Percentiles rank a stretch among this genome's conserved stretches.
phyloP scores from a whole-genome alignment of 2,113 vertebrate genomes.

The Chitala chitala region DNA sequence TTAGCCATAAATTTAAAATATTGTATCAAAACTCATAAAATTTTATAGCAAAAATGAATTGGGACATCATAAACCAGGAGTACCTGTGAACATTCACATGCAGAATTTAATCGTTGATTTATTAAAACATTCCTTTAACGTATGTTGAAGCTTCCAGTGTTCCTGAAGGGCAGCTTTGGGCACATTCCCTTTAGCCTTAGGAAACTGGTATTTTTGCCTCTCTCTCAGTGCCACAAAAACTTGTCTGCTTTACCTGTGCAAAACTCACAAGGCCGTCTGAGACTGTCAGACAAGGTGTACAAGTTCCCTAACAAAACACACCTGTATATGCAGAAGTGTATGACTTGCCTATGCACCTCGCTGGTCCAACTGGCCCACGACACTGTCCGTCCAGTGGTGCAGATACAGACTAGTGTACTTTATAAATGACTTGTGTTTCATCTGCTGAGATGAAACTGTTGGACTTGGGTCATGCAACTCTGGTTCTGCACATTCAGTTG shows the following conservation, averaged over 20 bases:
- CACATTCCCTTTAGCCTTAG: background rate
- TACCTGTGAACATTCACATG: no score
- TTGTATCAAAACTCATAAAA: no score
- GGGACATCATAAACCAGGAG: no score
- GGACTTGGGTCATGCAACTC: background rate
- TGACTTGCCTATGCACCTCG: constrained; percentile 14
- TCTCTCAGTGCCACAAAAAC: background rate
- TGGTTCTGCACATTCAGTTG: background rate
- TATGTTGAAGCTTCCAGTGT: no score
- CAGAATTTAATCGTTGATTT: background rate
- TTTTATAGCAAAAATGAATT: no score
- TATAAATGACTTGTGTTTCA: background rate
- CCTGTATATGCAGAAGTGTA: background rate
- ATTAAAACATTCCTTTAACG: background rate
- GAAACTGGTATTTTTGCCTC: background rate
- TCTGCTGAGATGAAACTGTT: background rate
- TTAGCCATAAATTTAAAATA: no score
- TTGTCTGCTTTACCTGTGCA: background rate
- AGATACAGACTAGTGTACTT: background rate
- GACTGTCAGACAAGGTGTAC: background rate
- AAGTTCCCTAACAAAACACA: background rate
- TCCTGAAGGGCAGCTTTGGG: no score
- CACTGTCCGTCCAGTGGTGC: background rate
- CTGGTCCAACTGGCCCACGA: background rate
- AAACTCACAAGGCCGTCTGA: background rate